A percentile compares a stretch with the other conserved stretches of the same genome.
Evolutionary conservation across 1,140 invertebrate species (phyloP).

Genomic region (Drosophila pseudoobscura): DNA sequence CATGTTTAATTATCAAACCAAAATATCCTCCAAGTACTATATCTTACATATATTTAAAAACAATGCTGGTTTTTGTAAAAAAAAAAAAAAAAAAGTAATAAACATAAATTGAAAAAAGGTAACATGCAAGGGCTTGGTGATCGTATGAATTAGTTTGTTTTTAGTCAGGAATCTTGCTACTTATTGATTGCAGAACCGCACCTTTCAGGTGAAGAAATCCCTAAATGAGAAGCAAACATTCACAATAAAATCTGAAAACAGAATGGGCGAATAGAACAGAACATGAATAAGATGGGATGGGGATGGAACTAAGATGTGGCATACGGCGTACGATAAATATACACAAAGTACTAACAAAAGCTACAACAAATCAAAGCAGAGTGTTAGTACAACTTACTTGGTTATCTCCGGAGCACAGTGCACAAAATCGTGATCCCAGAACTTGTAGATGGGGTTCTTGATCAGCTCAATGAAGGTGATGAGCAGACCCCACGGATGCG

Average conservation of each 20-base stretch:
- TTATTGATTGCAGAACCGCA: conserved; percentile 40
- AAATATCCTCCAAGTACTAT: conserved; percentile 5
- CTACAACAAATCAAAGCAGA: conserved; percentile 15
- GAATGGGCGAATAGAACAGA: conserved; percentile 26
- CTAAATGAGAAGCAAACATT: conserved; percentile 85
- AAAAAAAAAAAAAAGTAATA: conserved; percentile 22
- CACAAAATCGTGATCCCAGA: conserved; percentile 99
- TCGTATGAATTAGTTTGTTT: conserved; percentile 15
- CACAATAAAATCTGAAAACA: conserved; percentile 86
- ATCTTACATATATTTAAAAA: neutral
- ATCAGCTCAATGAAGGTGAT: conserved; percentile 99
- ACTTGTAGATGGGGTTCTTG: conserved; percentile 99
- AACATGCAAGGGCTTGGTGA: conserved; percentile 30
- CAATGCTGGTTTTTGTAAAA: conserved; percentile 1
- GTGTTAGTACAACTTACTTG: conserved; percentile 88
- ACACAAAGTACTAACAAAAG: conserved; percentile 6
- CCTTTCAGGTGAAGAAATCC: conserved; percentile 54
- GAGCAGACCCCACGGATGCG: conserved; percentile 99
- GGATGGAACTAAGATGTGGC: neutral
- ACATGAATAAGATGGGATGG: conserved; percentile 17
- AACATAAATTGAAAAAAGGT: conserved; percentile 16
- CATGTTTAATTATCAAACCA: conserved; percentile 1
- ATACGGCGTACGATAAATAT: neutral
- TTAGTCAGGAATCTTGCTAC: conserved; percentile 27
- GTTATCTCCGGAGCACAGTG: conserved; percentile 99